A percentile compares a stretch with the other conserved stretches of the same genome.
phyloP scores from a whole-genome alignment of 1,140 invertebrate species.

The Drosophila serrata region DNA sequence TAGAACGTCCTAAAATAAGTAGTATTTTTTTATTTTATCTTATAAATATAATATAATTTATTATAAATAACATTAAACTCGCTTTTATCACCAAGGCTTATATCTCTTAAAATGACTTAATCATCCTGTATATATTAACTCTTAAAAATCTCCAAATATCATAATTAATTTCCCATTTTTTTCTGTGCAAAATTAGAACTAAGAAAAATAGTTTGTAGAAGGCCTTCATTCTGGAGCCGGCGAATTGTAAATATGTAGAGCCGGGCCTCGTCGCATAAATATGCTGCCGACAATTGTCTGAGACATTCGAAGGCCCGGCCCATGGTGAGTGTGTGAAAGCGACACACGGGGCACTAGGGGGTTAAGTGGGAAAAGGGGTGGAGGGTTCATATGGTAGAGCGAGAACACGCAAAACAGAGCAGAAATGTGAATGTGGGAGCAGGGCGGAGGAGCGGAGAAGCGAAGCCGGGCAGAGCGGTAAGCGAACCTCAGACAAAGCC shows the following conservation, averaged over 20 bases:
- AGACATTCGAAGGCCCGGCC: constrained; percentile 62
- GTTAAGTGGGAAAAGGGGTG: neutral
- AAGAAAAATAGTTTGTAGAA: constrained; percentile 13
- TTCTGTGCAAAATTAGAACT: constrained; percentile 22
- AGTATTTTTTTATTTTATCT: too few relatives aligned
- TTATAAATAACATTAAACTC: too few relatives aligned
- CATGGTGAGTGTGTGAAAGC: constrained; percentile 30
- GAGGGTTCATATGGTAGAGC: constrained; percentile 17
- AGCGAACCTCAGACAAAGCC: constrained; percentile 69
- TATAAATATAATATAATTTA: too few relatives aligned
- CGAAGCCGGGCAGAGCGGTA: constrained; percentile 22
- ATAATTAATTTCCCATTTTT: neutral
- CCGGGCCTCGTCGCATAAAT: constrained; percentile 68
- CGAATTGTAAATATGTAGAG: constrained; percentile 17
- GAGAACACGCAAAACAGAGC: constrained; percentile 56
- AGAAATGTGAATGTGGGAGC: constrained; percentile 32
- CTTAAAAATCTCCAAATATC: neutral
- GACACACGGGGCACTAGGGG: constrained; percentile 13
- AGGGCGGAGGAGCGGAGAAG: constrained; percentile 3
- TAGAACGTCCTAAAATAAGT: too few relatives aligned
- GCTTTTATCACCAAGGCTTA: too few relatives aligned
- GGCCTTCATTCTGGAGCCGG: constrained; percentile 1
- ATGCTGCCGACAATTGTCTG: constrained; percentile 78
- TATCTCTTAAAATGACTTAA: too few relatives aligned
- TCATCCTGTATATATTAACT: too few relatives aligned